These are phyloP conservation scores for Peromyscus eremicus DNA, from an alignment of 2,797 vertebrate genomes.

Conservation along the genomic window DNA sequence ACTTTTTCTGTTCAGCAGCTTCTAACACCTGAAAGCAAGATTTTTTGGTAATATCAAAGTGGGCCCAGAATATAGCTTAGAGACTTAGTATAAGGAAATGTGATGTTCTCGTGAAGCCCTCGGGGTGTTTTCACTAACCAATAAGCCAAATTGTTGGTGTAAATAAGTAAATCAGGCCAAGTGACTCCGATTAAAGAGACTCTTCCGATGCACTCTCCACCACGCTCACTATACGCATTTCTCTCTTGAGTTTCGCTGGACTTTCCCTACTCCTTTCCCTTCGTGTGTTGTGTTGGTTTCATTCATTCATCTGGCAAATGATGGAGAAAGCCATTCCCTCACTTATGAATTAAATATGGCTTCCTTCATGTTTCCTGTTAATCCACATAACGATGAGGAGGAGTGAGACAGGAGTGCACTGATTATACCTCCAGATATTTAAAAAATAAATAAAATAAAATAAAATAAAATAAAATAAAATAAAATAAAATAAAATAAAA, in stretches of 20 bases:
- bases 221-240: background rate
- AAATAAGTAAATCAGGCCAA: conserved; percentile 18
- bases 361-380: background rate
- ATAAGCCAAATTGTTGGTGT: background rate
- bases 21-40: background rate
- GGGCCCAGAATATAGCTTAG: conserved; percentile 5
- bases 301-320: background rate
- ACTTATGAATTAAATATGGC: background rate
- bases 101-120: conserved; percentile 1
- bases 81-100: conserved; percentile 30
- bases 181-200: background rate
- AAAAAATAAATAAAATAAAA: background rate
- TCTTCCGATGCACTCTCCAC: background rate
- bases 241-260: background rate
- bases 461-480: background rate
- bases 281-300: background rate
- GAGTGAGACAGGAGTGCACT: background rate
- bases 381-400: background rate
- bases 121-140: background rate
- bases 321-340: background rate
- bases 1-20: conserved; percentile 22
- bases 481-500: background rate
- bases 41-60: conserved; percentile 35
- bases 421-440: background rate
- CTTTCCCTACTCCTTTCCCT: conserved; percentile 3